Evolutionary conservation across 2,797 vertebrate genomes (phyloP), one percentile per base, ranked within the genome.

Genomic region (Muscicapa comitata): DNA sequence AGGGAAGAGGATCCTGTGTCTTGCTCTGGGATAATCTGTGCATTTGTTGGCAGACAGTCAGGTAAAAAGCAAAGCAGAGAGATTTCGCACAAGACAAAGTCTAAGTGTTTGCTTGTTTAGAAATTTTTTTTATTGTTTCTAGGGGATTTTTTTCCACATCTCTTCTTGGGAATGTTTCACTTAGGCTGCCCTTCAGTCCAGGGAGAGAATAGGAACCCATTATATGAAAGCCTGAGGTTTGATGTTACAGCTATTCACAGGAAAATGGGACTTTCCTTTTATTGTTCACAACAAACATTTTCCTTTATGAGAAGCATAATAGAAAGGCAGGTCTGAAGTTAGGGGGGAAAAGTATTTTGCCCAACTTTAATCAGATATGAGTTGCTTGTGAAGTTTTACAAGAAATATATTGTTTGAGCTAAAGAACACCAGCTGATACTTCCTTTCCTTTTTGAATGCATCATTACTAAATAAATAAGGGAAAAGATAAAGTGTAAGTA

Each of bases 211-310:
- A 86, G 40, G 50, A 94, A 31, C 38, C 50, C 67, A 67, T 85
- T 93, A 90, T 59, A 58, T 62, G 58, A 90, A 94, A 73, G 76
- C 83, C 58, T 68, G 53, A 75, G 65, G 81, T 91, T 91, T 93
- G 87, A 93, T 96, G 82, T 86, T 86, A 63, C 85, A 86, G 88
- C 93, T 93, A 95, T 72, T 89, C 54, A 67, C n/a, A 35, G 86
- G 79, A 26, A 80, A 94, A 88, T 58, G 83, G 65, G 76, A 55
- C 93, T 96, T 96, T 93, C 94, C 95, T 96, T 82, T 76, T 72
- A 84, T 96, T 95, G 86, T 92, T 97, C 92, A 93, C 71, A 86
- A 89, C n/a, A 94, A 76, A 80, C 43, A 45, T 76, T 95, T 88
- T 89, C 84, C 61, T 89, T 85, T 68, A 83, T 43, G 50, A 88